Conservation (phyloP, 37 sponge, comb jelly and placozoan species). For the Lycopodina hypogea region DNA sequence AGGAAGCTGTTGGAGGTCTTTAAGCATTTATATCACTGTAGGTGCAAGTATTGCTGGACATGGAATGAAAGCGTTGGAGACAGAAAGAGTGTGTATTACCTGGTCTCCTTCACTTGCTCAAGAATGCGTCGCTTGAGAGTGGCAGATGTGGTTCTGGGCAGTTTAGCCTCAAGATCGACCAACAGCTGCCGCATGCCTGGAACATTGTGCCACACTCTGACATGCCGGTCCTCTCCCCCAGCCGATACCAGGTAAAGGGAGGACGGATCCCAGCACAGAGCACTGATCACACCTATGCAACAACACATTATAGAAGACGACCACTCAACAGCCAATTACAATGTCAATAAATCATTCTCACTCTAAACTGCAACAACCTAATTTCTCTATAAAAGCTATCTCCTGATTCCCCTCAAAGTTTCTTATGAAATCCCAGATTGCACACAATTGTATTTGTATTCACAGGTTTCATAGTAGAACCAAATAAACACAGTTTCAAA, state of each 20-base stretch:
- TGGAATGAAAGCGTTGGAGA: no score
- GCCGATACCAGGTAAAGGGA: constrained; percentile 59
- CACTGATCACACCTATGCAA: constrained; percentile 35
- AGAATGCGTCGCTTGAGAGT: constrained; percentile 48
- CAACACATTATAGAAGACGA: constrained; percentile 18
- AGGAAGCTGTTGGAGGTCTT: no score
- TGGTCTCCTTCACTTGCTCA: constrained; percentile 23
- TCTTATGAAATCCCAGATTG: no score
- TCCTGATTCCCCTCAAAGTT: background rate
- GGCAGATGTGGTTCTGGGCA: constrained; percentile 57
- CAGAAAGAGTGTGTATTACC: no score
- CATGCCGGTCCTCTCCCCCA: constrained; percentile 65
- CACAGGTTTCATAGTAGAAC: no score
- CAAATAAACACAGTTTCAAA: no score
- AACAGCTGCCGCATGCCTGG: constrained; percentile 54
- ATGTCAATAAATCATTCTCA: background rate
- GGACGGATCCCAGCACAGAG: constrained; percentile 65
- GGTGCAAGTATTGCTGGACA: no score
- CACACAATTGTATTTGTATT: no score
- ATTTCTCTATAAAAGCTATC: constrained; percentile 13
- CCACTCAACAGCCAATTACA: background rate
- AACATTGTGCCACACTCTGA: constrained; percentile 82
- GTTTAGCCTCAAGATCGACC: constrained; percentile 40
- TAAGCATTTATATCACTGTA: no score
- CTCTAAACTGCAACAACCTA: background rate